A percentile compares a stretch with the other conserved stretches of the same genome.
Conservation (phyloP, 2,888 invertebrate species). For the Druceiella hillmani region DNA sequence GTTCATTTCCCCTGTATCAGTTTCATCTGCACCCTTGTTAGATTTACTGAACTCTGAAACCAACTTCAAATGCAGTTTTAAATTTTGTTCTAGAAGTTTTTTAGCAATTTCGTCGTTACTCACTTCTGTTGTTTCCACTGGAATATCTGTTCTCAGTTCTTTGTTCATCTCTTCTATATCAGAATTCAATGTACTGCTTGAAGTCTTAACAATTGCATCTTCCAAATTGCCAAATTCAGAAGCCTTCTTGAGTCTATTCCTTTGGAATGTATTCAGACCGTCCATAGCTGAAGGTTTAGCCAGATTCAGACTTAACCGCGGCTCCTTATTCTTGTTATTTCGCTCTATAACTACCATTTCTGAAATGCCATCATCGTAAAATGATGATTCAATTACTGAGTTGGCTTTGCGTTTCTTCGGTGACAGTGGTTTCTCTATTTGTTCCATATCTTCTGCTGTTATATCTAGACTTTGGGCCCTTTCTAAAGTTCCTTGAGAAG, state of each 20-base stretch:
- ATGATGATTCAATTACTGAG: conserved; percentile 45
- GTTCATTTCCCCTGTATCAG: too few relatives aligned
- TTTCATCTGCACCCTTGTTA: conserved; percentile 45
- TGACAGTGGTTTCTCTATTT: conserved; percentile 39
- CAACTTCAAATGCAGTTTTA: conserved; percentile 46
- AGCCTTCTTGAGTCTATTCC: conserved; percentile 64
- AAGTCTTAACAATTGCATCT: conserved; percentile 63
- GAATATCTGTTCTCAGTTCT: conserved; percentile 25
- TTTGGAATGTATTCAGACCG: conserved; percentile 62
- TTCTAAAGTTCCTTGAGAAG: conserved; percentile 59
- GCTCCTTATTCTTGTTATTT: conserved; percentile 49
- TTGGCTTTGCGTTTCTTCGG: conserved; percentile 65
- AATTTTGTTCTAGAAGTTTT: conserved; percentile 46
- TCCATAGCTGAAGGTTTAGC: conserved; percentile 53
- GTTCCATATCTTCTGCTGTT: conserved; percentile 50
- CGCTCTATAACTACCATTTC: conserved; percentile 44
- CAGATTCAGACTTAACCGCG: conserved; percentile 49
- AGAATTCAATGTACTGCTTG: conserved; percentile 42
- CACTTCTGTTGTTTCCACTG: conserved; percentile 41
- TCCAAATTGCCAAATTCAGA: conserved; percentile 73
- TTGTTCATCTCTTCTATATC: conserved; percentile 36
- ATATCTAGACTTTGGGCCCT: conserved; percentile 77
- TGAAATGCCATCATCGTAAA: conserved; percentile 41
- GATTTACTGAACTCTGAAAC: conserved; percentile 48
- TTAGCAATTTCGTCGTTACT: conserved; percentile 44